Evolutionary conservation across 2,797 vertebrate genomes (phyloP), one percentile per base, ranked within the genome.

Genomic region (Falco biarmicus): DNA sequence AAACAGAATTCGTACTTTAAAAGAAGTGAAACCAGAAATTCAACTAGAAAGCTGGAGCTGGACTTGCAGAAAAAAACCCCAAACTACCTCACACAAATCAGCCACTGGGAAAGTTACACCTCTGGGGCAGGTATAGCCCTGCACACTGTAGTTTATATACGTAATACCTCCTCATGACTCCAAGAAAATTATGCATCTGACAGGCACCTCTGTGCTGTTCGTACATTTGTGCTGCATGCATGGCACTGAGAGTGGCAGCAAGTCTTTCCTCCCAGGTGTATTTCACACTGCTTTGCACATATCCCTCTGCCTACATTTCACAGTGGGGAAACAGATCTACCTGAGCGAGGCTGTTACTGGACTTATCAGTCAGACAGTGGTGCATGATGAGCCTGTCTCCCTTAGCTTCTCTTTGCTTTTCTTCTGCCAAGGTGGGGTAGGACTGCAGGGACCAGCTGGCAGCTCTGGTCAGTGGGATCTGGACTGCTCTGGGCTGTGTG

Each of bases 141-240:
- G 48, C 18, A 13, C 3, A 1, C 22, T 41, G 16, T 10, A 39
- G 48, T 34, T 84, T 20, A 3, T 9, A 6, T 2, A 15, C 2
- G 2, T 16, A 41, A 8, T 21, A 19, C 53, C 7, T 56, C 21
- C 32, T 77, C 1, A 0, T 34, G 69, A 17, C 39, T 39, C 10
- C 0, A 3, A 68, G 32, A 48, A 57, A 34, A 9, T 0, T 0
- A 19, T 34, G 34, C 13, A 15, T 28, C 34, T 15, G n/a, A 32
- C 1, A 3, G 71, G n/a, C 76, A 41, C 22, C 28, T 56, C 79
- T 37, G 50, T 32, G 64, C 54, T 69, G 59, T 76, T 83, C 64
- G 11, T 39, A 29, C 16, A 24, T 4, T 43, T 1, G 0, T 47
- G 25, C 31, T 74, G 63, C 16, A 1, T 7, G 31, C 47, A 25